Conservation (phyloP, 2,113 vertebrate species). For the Halcyon malimbica region DNA sequence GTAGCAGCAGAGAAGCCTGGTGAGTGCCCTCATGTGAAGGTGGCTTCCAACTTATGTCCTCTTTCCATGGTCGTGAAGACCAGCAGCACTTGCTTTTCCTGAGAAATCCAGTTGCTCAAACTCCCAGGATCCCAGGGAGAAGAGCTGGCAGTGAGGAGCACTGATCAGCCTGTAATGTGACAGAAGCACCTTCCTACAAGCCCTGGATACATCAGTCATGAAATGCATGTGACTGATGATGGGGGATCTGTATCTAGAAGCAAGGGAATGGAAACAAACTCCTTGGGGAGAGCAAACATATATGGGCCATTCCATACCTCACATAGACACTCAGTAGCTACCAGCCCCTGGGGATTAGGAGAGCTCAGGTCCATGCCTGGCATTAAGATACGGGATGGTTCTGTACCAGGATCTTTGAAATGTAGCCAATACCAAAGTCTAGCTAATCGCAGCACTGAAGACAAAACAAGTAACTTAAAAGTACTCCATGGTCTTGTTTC, state of each 20-base stretch:
- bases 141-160: not conserved
- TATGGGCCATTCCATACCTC: not conserved
- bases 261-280: not conserved
- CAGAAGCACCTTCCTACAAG: not conserved
- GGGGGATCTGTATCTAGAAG: not conserved
- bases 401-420: not conserved
- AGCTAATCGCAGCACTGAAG: not conserved
- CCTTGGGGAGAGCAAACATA: not conserved
- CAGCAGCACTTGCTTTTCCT: not conserved
- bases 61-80: rapidly evolving
- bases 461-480: not conserved
- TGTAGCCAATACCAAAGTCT: not conserved
- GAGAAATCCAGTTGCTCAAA: not conserved
- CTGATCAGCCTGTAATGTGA: not conserved
- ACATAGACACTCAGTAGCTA: not conserved
- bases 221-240: rapidly evolving
- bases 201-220: not conserved
- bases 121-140: not conserved
- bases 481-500: conserved; percentile 53
- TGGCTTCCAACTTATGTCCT: not conserved
- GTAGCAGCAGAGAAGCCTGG: not conserved
- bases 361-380: not conserved
- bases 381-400: not conserved
- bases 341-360: not conserved
- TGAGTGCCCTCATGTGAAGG: not conserved